These are phyloP conservation scores for Australoheros facetus DNA, from an alignment of 2,797 vertebrate genomes.

Conservation along the genomic window DNA sequence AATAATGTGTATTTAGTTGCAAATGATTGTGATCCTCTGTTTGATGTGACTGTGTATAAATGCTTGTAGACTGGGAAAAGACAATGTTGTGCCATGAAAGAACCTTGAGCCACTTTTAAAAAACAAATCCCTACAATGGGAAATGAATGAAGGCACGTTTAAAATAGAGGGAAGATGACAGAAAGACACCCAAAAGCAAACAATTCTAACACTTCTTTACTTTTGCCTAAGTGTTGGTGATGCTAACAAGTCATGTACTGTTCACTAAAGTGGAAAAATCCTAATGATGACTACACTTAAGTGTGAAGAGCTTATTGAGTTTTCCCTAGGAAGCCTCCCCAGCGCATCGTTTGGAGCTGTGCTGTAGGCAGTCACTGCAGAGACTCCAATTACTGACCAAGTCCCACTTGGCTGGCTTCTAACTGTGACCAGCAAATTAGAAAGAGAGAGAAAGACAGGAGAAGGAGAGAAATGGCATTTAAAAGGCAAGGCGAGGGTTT, in stretches of 20 bases:
- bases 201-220: conserved; percentile 30
- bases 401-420: conserved; percentile 78
- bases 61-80: conserved; percentile 46
- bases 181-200: conserved; percentile 48
- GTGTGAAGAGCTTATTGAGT: conserved; percentile 78
- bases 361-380: conserved; percentile 76
- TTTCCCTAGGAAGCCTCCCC: conserved; percentile 73
- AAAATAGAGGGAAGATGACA: conserved; percentile 58
- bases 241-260: conserved; percentile 64
- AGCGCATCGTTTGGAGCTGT: conserved; percentile 73
- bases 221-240: conserved; percentile 41
- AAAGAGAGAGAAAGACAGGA: conserved; percentile 53
- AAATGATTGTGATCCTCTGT: conserved; percentile 11
- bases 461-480: conserved; percentile 49
- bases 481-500: conserved; percentile 51
- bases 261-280: conserved; percentile 74
- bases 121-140: conserved; percentile 57
- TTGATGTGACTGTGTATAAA: conserved; percentile 31
- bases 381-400: conserved; percentile 82
- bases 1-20: conserved; percentile 9
- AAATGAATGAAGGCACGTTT: conserved; percentile 50
- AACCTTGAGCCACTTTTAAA: conserved; percentile 71
- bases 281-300: conserved; percentile 75
- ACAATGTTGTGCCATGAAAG: conserved; percentile 48
- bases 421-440: conserved; percentile 79